Conservation (phyloP, 2,113 vertebrate genomes). For the Lathamus discolor region DNA sequence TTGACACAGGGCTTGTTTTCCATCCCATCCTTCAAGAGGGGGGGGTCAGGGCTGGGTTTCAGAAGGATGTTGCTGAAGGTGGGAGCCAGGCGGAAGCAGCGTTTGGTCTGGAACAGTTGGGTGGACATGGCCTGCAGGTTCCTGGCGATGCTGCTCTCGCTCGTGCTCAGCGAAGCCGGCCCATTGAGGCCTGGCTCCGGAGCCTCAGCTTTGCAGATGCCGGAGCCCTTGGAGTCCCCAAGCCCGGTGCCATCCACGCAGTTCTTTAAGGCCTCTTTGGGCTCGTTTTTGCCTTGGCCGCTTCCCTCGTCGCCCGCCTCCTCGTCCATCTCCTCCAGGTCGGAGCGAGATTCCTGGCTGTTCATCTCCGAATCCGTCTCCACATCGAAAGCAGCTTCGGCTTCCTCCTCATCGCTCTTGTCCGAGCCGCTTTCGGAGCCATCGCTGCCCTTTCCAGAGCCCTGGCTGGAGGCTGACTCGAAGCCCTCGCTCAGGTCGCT, state of each 20-base stretch:
- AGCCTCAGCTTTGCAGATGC: slow-evolving; percentile 46
- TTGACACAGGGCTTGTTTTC: slow-evolving; percentile 70
- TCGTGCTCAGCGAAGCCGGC: slow-evolving; percentile 68
- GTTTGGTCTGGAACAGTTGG: slow-evolving; percentile 94
- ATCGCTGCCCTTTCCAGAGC: slow-evolving; percentile 81
- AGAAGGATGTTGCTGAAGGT: slow-evolving; percentile 93
- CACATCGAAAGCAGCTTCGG: slow-evolving; percentile 90
- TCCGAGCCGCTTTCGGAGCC: slow-evolving; percentile 88
- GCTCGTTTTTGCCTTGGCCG: neutral
- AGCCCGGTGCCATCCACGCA: slow-evolving; percentile 5
- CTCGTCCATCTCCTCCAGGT: slow-evolving; percentile 95
- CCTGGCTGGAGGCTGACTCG: slow-evolving; percentile 81
- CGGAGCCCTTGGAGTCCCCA: slow-evolving; percentile 17
- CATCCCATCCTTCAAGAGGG: neutral
- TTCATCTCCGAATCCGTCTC: slow-evolving; percentile 99
- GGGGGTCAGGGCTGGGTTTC: slow-evolving; percentile 66
- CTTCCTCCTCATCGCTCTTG: slow-evolving; percentile 87
- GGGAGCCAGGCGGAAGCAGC: slow-evolving; percentile 94
- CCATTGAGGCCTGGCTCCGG: slow-evolving; percentile 79
- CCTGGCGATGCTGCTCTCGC: slow-evolving; percentile 90
- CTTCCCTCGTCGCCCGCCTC: slow-evolving; percentile 54
- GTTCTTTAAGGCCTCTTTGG: slow-evolving; percentile 31
- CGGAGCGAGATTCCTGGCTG: slow-evolving; percentile 96
- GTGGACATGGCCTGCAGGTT: slow-evolving; percentile 98
- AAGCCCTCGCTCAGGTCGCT: slow-evolving; percentile 98